Evolutionary conservation across 2,797 vertebrate genomes (phyloP), one percentile per base, ranked within the genome.

Genomic region (Naso thynnoides): DNA sequence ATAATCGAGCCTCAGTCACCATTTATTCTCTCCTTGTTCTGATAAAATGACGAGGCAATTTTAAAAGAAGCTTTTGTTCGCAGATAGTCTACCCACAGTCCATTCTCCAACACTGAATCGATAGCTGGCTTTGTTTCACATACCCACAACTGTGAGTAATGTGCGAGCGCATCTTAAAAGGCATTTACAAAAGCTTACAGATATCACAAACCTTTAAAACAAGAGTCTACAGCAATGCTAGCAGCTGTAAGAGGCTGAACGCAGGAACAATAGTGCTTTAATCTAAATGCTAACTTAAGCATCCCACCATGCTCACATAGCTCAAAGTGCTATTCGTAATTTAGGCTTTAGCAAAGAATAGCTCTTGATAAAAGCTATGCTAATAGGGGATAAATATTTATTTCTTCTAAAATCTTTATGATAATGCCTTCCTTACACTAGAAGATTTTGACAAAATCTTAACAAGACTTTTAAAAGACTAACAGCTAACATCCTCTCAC

Each of bases 1-100:
- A 77, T 73, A 81, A 77, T 78, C 13, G 2, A 44, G 39, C 55
- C 53, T 70, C 49, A 4, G 50, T 33, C 4, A 33, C 24, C 65
- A 73, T 71, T 79, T 68, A 54, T 70, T 44, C 6, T 63, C 8
- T 23, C 48, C 48, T 84, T 59, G 42, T 82, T 80, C 60, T 77
- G 52, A 76, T 68, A 72, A 86, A 82, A 86, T 56, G 68, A 73
- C 49, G 67, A 21, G 55, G 23, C 52, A 74, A 73, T 81, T 86
- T 45, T 81, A 57, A 56, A 15, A 58, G 33, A 56, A n/a, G 74
- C 48, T 60, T 82, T 86, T 82, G 73, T 81, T 82, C 78, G 73
- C n/a, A 72, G 74, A 70, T 76, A 21, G 63, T 70, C 48, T 66
- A 23, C 31, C 72, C 52, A 31, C 65, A 66, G 47, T 39, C 23